Base-by-base conservation (phyloP, 2,113 vertebrate genomes). In the Ameiurus melas region DNA sequence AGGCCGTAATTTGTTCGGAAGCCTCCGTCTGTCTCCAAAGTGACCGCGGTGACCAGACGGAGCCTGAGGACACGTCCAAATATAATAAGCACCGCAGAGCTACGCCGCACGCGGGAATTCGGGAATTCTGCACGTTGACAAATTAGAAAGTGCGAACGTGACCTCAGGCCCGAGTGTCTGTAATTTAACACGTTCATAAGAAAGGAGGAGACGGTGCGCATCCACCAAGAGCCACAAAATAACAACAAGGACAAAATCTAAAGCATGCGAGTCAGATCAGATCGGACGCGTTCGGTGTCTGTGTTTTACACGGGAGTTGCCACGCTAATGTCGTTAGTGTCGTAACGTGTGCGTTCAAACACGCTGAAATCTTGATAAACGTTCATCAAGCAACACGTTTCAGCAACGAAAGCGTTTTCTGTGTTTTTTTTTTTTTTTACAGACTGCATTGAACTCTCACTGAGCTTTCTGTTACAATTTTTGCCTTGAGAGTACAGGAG, bases 71-170 rank as follows among this genome's bases (percentile, higher is more conserved):
- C 83, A 87, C 70, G 57, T 91, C 88, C 86, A 91, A 89, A 89
- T 91, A 91, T 78, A 91, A 89, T 86, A 87, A 91, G 88, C 90
- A 86, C 85, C 57, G 43, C 80, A 90, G 75, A 91, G 83, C 88
- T 86, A 86, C 27, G 81, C 82, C 79, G 16, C 53, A 58, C 60
- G n/a, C 80, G 58, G 70, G 78, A 87, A 66, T 64, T 85, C 16
- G 0, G 85, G 51, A 85, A 58, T 83, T 90, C 64, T 83, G 77
- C 83, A 43, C 57, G 22, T 14, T 58, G 53, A 78, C 43, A 73
- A 85, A 80, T 43, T 85, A 85, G 51, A 85, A 68, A 85, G 84
- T 68, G 57, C 33, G 57, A 83, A 25, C 12, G 20, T 62, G 57
- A 83, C 80, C 80, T 62, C 80, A 83, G 36, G 20, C 33, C 25